Percentiles rank a stretch among this genome's conserved stretches.
Conservation (phyloP, 2,888 invertebrate species). For the Watsonalla binaria region DNA sequence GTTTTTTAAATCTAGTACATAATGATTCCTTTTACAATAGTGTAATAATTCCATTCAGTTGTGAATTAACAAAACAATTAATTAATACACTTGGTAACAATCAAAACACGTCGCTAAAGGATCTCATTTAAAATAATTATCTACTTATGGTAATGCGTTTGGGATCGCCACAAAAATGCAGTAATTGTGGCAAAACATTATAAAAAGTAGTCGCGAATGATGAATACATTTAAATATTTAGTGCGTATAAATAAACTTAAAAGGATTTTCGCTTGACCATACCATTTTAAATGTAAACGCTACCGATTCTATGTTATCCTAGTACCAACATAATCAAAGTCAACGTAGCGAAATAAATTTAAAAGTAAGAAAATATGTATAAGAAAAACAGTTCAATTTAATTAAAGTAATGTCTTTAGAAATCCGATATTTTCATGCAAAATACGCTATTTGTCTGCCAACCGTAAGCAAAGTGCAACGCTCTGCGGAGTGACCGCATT, state of each 20-base stretch:
- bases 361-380: background rate
- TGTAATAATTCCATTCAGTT: no score
- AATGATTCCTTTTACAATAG: no score
- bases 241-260: slow-evolving; percentile 19
- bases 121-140: slow-evolving; percentile 62
- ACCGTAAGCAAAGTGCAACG: slow-evolving; percentile 57
- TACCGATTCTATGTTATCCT: background rate
- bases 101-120: slow-evolving; percentile 48
- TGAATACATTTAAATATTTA: slow-evolving; percentile 63
- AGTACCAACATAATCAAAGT: background rate
- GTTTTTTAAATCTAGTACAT: no score
- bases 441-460: background rate
- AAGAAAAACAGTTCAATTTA: background rate
- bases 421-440: background rate
- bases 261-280: no score
- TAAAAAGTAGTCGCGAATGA: slow-evolving; percentile 56
- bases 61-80: background rate
- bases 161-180: slow-evolving; percentile 49
- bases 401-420: background rate
- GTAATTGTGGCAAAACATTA: slow-evolving; percentile 58
- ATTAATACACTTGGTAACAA: slow-evolving; percentile 16
- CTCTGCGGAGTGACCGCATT: slow-evolving; percentile 58
- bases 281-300: no score
- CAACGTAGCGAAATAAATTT: background rate
- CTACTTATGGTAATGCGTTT: slow-evolving; percentile 64